Evolutionary conservation across 2,797 vertebrate genomes (phyloP), one percentile per base, ranked within the genome.

Genomic region (Acanthurus lineatus): DNA sequence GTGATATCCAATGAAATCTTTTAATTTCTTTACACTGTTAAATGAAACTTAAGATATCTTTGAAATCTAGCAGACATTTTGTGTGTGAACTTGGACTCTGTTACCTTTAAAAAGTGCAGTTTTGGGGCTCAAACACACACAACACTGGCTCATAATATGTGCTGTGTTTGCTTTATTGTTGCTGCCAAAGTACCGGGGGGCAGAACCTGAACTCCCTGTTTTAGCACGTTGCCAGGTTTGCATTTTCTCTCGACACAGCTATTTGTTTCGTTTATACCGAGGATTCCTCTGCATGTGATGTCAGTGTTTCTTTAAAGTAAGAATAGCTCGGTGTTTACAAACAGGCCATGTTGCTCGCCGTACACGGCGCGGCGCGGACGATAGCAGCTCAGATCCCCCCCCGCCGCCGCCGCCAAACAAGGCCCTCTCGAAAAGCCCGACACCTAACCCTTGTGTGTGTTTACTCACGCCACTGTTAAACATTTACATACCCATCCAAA

Each of bases 401-500:
- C 28, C 3, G 2, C 28, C 4, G 28, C 28, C 2, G 69, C 71
- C 47, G 74, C 81, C 53, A 76, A 79, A 73, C 82, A 53, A 70
- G 69, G 5, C 68, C 47, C 44, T 61, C 81, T 79, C 60, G 28
- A n/a, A 77, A 86, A 76, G 53, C 74, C 77, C 6, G 16, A 93
- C 93, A 91, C 89, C 92, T 92, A 71, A 88, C 88, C 77, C 83
- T 42, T 60, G 65, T 83, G 83, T 62, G 86, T 89, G 89, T 91
- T 91, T 91, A 89, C 90, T 77, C 84, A 81, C 69, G 40, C 73
- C 78, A n/a, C 80, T 5, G 79, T 79, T 86, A 93, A 94, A 94
- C 92, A 93, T 93, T 92, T 91, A 93, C 82, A 88, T 74, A 69
- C 76, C 20, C 79, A 59, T 88, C 84, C 82, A 91, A 93, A 90